Conservation (phyloP, 1,140 invertebrate genomes). For the Drosophila parabipectinata region DNA sequence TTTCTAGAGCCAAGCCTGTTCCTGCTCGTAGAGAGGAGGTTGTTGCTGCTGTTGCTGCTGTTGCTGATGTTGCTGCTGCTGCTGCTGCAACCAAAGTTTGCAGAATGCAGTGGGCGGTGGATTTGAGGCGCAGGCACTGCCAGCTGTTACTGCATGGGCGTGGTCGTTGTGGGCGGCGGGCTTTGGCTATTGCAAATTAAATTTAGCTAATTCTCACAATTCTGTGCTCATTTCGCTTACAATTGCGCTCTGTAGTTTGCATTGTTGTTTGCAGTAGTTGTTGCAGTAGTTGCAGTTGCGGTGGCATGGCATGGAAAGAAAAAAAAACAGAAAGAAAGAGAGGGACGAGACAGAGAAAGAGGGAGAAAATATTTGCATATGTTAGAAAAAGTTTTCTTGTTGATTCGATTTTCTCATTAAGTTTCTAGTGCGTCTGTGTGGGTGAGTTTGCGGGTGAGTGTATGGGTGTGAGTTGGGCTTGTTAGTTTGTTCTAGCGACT, state of each 20-base stretch:
- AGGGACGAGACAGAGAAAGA: constrained; percentile 30
- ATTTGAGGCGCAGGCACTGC: constrained; percentile 57
- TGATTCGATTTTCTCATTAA: constrained; percentile 48
- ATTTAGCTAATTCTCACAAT: constrained; percentile 84
- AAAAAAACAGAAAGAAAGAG: constrained; percentile 19
- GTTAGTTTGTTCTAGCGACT: constrained; percentile 60
- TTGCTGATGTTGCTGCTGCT: constrained; percentile 64
- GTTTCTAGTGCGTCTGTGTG: constrained; percentile 48
- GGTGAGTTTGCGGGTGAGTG: constrained; percentile 9
- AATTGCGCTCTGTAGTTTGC: constrained; percentile 80
- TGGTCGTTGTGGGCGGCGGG: constrained; percentile 45
- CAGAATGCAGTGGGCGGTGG: constrained; percentile 78
- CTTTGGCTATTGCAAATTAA: constrained; percentile 83
- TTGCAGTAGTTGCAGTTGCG: constrained; percentile 42
- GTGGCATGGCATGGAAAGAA: constrained; percentile 55
- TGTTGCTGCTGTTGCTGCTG: constrained; percentile 54
- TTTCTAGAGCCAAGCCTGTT: constrained; percentile 74
- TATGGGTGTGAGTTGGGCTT: constrained; percentile 38
- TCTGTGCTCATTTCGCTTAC: constrained; percentile 84
- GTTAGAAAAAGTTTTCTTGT: constrained; percentile 63
- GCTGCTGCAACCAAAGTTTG: constrained; percentile 81
- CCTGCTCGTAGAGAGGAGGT: constrained; percentile 63
- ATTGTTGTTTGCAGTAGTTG: constrained; percentile 38
- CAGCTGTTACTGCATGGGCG: constrained; percentile 47
- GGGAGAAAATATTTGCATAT: constrained; percentile 59